Base-by-base conservation (phyloP, 2,888 invertebrate genomes). In the Trichopria drosophilae region DNA sequence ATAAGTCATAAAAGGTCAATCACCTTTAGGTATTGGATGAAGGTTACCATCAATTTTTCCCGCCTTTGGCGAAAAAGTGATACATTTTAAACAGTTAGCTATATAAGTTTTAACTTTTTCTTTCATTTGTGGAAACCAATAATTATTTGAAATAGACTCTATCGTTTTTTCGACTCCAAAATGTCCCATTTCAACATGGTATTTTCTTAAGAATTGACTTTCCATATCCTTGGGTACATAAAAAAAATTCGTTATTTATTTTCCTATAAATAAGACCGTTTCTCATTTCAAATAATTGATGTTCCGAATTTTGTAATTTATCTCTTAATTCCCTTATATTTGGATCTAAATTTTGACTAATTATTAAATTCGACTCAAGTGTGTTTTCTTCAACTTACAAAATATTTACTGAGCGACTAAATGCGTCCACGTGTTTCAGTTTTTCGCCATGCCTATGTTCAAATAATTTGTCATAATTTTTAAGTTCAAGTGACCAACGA, bases 131-230 rank as follows among this genome's bases (percentile, higher is more conserved):
- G n/a, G n/a, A n/a, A n/a, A n/a, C n/a, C n/a, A n/a, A n/a, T n/a
- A 51, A 12, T 7, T 34, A 1, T 22, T n/a, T 22, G 16, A 6
- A 2, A 46, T 34, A 5, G 28, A 23, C n/a, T 34, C 35, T 9
- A 31, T 9, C 6, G 54, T 54, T 34, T 51, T 54, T n/a, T n/a
- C n/a, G n/a, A n/a, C n/a, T n/a, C n/a, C n/a, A n/a, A n/a, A n/a
- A n/a, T n/a, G n/a, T n/a, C 51, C 54, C 31, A 52, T 40, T 15
- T 44, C 41, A 13, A 51, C 46, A 10, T 46, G 40, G 16, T 29
- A 46, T 20, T 29, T 40, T 2, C 4, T 4, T 3, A 35, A n/a
- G 1, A 35, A 16, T 7, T 29, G 28, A 13, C 24, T 36, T 13
- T 35, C 32, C 15, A 53, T 28, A 18, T 13, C 23, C 2, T 19